Conservation (phyloP, 92 coral and sea anemone species). For the Muricea muricata region DNA sequence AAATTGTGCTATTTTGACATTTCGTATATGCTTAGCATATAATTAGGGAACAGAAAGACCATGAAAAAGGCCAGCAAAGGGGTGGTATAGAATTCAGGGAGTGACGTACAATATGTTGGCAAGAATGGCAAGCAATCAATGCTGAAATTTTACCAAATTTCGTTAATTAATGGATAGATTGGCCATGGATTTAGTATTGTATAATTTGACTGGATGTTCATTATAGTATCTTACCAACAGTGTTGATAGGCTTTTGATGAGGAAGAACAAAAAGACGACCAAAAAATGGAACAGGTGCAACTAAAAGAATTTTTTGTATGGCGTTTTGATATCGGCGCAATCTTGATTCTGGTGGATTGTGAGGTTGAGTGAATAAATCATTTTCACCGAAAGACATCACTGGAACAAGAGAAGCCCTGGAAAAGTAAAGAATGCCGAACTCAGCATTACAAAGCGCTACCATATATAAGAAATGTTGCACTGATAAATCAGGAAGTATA, state of each 20-base stretch:
- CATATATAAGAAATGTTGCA: too few relatives aligned
- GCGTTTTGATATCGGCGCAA: conserved; percentile 77
- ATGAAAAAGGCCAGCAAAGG: too few relatives aligned
- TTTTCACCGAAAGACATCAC: conserved; percentile 98
- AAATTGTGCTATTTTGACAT: too few relatives aligned
- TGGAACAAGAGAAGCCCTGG: conserved; percentile 94
- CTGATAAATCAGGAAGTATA: too few relatives aligned
- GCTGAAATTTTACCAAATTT: background rate
- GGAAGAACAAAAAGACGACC: conserved; percentile 89
- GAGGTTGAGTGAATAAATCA: conserved; percentile 85
- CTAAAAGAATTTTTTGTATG: conserved; percentile 78
- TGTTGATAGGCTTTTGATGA: conserved; percentile 79
- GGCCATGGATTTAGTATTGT: background rate
- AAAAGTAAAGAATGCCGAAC: too few relatives aligned
- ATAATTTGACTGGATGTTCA: background rate
- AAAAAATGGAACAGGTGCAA: conserved; percentile 95
- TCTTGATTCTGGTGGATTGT: conserved; percentile 87
- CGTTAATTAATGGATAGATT: background rate
- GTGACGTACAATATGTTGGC: too few relatives aligned
- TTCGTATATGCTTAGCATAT: too few relatives aligned
- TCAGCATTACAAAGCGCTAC: too few relatives aligned
- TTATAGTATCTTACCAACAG: conserved; percentile 77
- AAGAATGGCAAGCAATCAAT: too few relatives aligned
- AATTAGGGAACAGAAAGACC: too few relatives aligned
- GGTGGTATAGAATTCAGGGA: too few relatives aligned